Base-by-base conservation (phyloP, 2,113 vertebrate species). In the Toxostoma redivivum region DNA sequence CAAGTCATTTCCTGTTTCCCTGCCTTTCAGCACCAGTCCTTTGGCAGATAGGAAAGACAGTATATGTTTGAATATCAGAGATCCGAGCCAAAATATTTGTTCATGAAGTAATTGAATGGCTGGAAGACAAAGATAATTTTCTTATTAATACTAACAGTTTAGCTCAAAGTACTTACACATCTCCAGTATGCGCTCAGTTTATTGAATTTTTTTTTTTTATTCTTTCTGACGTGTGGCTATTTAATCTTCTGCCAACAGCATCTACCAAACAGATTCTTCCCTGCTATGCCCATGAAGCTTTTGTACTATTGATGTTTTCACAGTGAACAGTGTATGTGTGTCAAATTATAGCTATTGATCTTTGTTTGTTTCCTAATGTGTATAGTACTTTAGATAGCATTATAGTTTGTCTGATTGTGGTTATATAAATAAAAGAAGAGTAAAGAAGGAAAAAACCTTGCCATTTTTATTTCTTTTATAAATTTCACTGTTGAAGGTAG, bases 291-390 rank as follows among this genome's bases (percentile, higher is more conserved):
- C 87, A 94, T 90, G 97, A 97, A 97, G 97, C 83, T 96, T 98
- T 97, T 94, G 96, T 95, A 61, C 92, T 98, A 98, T 96, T 97
- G 97, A 98, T 98, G 88, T 97, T 98, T 98, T 96, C 92, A 92
- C 69, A 95, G 83, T 94, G 95, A 98, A 97, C 11, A 16, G 81
- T 94, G 80, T 62, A 78, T 95, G 73, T 97, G 66, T 98, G 94
- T 98, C 97, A 98, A 97, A 97, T 98, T 98, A 98, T 90, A 97
- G 90, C 93, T 97, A 98, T 98, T 97, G 97, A 97, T 98, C 97
- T 97, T 76, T 95, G 83, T 95, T 98, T 97, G 94, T 96, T 97
- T 97, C 95, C 97, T 97, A 97, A 98, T 97, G 90, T 67, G 84
- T 85, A 66, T 25, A 79, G 93, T 95, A 96, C 88, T 98, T 98